phyloP scores from a whole-genome alignment of 1,140 invertebrate genomes.

The Penaeus japonicus region DNA sequence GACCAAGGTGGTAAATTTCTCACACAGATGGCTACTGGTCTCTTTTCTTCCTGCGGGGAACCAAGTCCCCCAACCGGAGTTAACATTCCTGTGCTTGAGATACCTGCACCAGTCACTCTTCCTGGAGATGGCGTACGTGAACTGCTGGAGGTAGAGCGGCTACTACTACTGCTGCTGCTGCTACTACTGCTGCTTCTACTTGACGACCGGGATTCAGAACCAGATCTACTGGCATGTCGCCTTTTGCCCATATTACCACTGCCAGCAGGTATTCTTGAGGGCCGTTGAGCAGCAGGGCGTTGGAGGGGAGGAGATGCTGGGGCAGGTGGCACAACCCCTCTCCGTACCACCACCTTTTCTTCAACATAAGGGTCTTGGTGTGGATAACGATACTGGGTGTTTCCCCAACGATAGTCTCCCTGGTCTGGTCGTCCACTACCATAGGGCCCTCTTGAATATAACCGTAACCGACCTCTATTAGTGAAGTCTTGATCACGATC shows the following conservation, averaged over 20 bases:
- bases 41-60: constrained; percentile 72
- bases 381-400: constrained; percentile 60
- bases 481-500: constrained; percentile 62
- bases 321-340: constrained; percentile 40
- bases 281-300: constrained; percentile 59
- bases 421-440: constrained; percentile 62
- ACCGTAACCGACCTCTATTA: constrained; percentile 61
- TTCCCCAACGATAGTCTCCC: constrained; percentile 61
- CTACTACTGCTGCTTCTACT: constrained; percentile 60
- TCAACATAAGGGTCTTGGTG: constrained; percentile 46
- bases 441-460: constrained; percentile 63
- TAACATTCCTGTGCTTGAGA: constrained; percentile 41
- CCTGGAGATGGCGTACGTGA: constrained; percentile 60
- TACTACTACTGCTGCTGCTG: constrained; percentile 62
- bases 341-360: constrained; percentile 36
- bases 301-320: constrained; percentile 58
- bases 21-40: constrained; percentile 89
- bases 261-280: constrained; percentile 29
- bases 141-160: constrained; percentile 61
- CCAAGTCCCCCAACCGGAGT: constrained; percentile 58
- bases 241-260: constrained; percentile 21
- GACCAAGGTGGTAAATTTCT: constrained; percentile 88
- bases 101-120: constrained; percentile 54
- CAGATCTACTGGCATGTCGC: constrained; percentile 64
- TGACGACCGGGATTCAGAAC: constrained; percentile 64